phyloP scores from a whole-genome alignment of 2,888 invertebrate genomes.

The Melieria crassipennis region DNA sequence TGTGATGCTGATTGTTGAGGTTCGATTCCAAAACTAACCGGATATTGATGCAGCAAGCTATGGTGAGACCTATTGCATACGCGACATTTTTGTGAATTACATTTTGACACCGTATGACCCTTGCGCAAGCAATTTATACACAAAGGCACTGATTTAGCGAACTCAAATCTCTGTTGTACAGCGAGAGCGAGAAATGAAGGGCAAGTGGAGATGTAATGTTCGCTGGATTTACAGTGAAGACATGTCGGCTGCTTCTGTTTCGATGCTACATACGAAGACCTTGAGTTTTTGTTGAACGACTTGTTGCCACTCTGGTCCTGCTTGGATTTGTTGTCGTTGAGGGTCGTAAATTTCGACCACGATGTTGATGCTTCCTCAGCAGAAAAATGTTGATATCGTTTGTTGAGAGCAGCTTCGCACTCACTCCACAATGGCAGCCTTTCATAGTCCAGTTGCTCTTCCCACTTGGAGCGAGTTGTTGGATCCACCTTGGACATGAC shows the following conservation, averaged over 20 bases:
- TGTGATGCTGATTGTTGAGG: conserved; percentile 8
- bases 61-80: conserved; percentile 36
- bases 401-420: conserved; percentile 35
- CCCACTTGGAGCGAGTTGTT: conserved; percentile 32
- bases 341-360: neutral
- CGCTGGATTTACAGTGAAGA: neutral
- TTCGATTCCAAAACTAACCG: conserved; percentile 17
- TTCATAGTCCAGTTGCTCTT: conserved; percentile 33
- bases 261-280: neutral
- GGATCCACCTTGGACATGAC: conserved; percentile 39
- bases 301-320: neutral
- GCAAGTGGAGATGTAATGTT: conserved; percentile 11
- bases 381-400: conserved; percentile 25
- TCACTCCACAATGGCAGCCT: conserved; percentile 36
- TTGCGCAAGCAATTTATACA: conserved; percentile 33
- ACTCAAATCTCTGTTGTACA: conserved; percentile 12
- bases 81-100: conserved; percentile 27
- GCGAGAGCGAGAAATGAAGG: neutral
- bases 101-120: conserved; percentile 36
- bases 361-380: conserved; percentile 11
- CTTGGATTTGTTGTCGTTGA: neutral
- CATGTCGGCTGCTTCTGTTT: neutral
- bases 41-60: conserved; percentile 32
- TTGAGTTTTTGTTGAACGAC: neutral
- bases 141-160: conserved; percentile 9